Conservation (phyloP, 2,113 vertebrate genomes). For the Daubentonia madagascariensis region DNA sequence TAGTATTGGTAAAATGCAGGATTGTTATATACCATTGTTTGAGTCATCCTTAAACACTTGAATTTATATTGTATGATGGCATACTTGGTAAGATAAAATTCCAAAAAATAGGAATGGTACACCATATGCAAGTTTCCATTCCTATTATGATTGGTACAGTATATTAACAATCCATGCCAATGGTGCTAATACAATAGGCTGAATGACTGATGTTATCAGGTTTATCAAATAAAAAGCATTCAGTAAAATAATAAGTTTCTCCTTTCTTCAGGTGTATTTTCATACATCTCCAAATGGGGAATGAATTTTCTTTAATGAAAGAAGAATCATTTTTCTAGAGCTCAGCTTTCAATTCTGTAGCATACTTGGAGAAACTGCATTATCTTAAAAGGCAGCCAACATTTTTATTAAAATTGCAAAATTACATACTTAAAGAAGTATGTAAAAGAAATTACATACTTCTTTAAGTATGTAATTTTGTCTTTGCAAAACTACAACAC, state of each 20-base stretch:
- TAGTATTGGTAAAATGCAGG: slow-evolving; percentile 77
- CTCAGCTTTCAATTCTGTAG: slow-evolving; percentile 55
- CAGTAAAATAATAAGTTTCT: slow-evolving; percentile 19
- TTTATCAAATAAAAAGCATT: slow-evolving; percentile 12
- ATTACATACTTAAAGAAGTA: not conserved
- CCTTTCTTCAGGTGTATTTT: slow-evolving; percentile 76
- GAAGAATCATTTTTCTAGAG: slow-evolving; percentile 62
- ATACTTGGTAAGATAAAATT: slow-evolving; percentile 89
- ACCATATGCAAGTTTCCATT: slow-evolving; percentile 77
- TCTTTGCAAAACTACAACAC: slow-evolving; percentile 56
- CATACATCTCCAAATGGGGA: slow-evolving; percentile 76
- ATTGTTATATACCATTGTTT: slow-evolving; percentile 80
- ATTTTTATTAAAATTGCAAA: slow-evolving; percentile 82
- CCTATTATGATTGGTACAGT: slow-evolving; percentile 74
- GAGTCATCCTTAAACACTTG: slow-evolving; percentile 91
- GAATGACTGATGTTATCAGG: slow-evolving; percentile 47
- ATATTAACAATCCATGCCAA: slow-evolving; percentile 76
- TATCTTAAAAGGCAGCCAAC: slow-evolving; percentile 73
- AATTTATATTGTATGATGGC: slow-evolving; percentile 88
- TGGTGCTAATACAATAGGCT: slow-evolving; percentile 83
- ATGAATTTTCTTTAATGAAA: slow-evolving; percentile 73
- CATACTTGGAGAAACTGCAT: slow-evolving; percentile 50
- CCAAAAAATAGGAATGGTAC: slow-evolving; percentile 76
- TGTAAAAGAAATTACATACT: slow-evolving; percentile 44
- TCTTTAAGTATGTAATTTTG: not conserved